Evolutionary conservation across 92 coral and sea anemone species (phyloP), one percentile per base, ranked within the genome.

Genomic region (Scolanthus callimorphus): DNA sequence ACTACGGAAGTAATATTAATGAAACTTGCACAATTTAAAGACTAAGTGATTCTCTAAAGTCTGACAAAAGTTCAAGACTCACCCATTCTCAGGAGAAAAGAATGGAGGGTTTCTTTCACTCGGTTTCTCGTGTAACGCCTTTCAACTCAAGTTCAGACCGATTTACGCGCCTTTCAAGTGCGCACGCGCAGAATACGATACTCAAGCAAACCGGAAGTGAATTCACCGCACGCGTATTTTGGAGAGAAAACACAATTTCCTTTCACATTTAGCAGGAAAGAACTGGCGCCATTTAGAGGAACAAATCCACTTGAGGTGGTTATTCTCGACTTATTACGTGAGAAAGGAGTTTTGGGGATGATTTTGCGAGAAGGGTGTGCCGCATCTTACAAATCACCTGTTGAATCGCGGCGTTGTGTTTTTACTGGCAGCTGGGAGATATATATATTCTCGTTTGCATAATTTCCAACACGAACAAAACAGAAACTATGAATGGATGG

Each of bases 121-220:
- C 43, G 68, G 25, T 67, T 58, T 39, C 45, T 67, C 67, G 60
- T 72, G 72, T 56, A 67, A 81, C 87, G 77, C 87, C 87, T 81
- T 67, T 59, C 53, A 31, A 67, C 51, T 67, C 39, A 10, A 48
- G 65, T 57, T 55, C 58, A 70, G 47, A 62, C 31, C 60, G 65
- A 59, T 72, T 80, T 80, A 59, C 69, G 71, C 80, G 86, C 69
- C 80, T 54, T 64, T 53, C 56, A 52, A 23, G 8, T 73, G 47
- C 86, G 86, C 86, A 80, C 73, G 86, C 86, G 71, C 60, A 69
- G 10, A 17, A 17, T 26, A 64, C 13, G 31, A 25, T 34, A 34
- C 29, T 24, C 10, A 23, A 53, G 28, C 21, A 51, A 60, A 79
- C 86, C 86, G 86, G 86, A 80, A 80, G 81, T 79, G 80, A 54